Evolutionary conservation across 2,113 vertebrate genomes (phyloP), one percentile per base, ranked within the genome.

Genomic region (Stigmatopora argus): DNA sequence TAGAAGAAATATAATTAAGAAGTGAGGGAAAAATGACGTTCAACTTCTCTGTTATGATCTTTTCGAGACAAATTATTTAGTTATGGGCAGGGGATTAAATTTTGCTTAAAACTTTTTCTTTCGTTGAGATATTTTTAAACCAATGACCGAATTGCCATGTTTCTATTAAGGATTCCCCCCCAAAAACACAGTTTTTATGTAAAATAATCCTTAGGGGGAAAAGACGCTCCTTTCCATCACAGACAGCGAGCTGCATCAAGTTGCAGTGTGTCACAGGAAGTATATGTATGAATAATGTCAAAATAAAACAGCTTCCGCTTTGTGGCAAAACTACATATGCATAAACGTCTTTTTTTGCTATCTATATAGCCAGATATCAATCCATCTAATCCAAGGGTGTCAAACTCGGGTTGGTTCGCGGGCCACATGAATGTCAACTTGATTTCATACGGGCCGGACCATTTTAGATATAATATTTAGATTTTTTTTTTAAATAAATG

Each of bases 11-110:
- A 53, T 12, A 55, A 56, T 7, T 8, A 41, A 41, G 38, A 41
- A 41, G 38, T 75, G 72, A n/a, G 44, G 44, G 15, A 45, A 45
- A 41, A 75, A 83, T 3, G 64, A 78, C 64, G 74, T 73, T 49
- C 66, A 85, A 85, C 81, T 86, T 83, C 75, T 74, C 31, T 38
- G 13, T 41, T 41, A 7, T 62, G 69, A 60, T 79, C 64, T 48
- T 65, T 69, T 72, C 34, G 71, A 72, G 31, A 64, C 15, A 65
- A 41, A 62, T 61, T 65, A 19, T 69, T 62, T 13, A 38, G 59
- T 48, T 41, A 12, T 49, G 67, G 64, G 46, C 67, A 21, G 51
- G 5, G 23, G 44, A 21, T 21, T 21, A 21, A 12, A 1, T 11
- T 18, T 61, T 3, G 12, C 31, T 61, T 31, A 52, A 18, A 31